phyloP scores from a whole-genome alignment of 2,888 invertebrate species.

The Andrena camellia region DNA sequence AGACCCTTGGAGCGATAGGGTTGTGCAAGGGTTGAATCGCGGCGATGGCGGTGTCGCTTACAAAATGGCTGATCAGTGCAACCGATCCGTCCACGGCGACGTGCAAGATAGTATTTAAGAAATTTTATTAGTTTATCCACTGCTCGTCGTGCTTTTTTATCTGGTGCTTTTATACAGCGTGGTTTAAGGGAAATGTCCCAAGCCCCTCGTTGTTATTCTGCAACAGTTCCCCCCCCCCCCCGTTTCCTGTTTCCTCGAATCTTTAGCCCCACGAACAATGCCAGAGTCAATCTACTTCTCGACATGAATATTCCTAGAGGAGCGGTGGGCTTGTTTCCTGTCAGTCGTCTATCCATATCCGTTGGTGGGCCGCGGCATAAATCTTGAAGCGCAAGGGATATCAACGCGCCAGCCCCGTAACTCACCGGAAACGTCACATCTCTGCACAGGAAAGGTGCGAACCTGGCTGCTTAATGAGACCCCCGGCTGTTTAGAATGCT shows the following conservation, averaged over 20 bases:
- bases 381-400: constrained; percentile 54
- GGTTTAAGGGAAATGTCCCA: constrained; percentile 10
- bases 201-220: constrained; percentile 62
- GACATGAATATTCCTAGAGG: constrained; percentile 77
- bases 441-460: constrained; percentile 71
- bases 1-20: constrained; percentile 73
- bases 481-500: constrained; percentile 74
- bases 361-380: constrained; percentile 67
- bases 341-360: constrained; percentile 59
- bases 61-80: constrained; percentile 78
- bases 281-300: constrained; percentile 73
- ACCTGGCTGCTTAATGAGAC: constrained; percentile 75
- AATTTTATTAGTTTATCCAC: neutral
- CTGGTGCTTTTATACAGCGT: neutral
- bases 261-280: constrained; percentile 29
- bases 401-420: constrained; percentile 56
- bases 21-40: constrained; percentile 77
- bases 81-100: neutral
- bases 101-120: neutral
- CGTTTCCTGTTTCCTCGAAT: constrained; percentile 53
- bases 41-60: constrained; percentile 78
- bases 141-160: neutral
- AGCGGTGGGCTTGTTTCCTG: constrained; percentile 77
- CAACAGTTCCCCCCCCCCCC: constrained; percentile 46
- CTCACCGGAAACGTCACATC: constrained; percentile 70